Evolutionary conservation across 2,797 vertebrate species (phyloP).

Genomic region (Squalus acanthias): DNA sequence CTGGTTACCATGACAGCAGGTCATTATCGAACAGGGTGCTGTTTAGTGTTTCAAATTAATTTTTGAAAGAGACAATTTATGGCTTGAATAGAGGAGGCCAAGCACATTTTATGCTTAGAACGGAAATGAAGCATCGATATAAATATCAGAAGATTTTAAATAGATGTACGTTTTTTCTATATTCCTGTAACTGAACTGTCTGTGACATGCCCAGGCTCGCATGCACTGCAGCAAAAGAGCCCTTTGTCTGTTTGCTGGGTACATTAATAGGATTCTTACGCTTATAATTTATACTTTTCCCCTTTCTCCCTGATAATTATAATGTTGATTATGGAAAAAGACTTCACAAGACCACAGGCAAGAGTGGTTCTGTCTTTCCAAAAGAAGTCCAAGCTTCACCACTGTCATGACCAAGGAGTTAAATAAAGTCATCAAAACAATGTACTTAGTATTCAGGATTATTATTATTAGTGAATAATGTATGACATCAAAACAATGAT

Average conservation of each 20-base stretch:
- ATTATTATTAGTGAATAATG: conserved; percentile 11
- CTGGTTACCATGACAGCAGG: conserved; percentile 53
- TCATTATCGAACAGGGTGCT: conserved; percentile 57
- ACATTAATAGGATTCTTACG: not conserved
- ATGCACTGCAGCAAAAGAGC: not conserved
- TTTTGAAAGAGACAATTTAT: conserved; percentile 43
- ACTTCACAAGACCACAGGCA: not conserved
- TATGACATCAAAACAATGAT: not conserved
- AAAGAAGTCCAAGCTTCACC: not conserved
- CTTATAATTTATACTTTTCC: not conserved
- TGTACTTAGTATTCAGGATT: not conserved
- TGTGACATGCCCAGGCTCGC: not conserved
- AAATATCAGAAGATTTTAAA: conserved; percentile 23
- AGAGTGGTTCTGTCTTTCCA: not conserved
- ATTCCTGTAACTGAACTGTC: not conserved
- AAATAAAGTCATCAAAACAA: not conserved
- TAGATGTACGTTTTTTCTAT: not conserved
- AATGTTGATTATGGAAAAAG: not conserved
- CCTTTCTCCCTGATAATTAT: not conserved
- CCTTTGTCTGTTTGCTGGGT: not conserved
- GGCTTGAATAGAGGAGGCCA: conserved; percentile 39
- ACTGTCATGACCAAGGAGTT: not conserved
- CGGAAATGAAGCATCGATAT: not conserved
- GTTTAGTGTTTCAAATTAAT: conserved; percentile 48
- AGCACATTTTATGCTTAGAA: conserved; percentile 3